phyloP scores from a whole-genome alignment of 2,797 vertebrate species.

The Gouania willdenowi region DNA sequence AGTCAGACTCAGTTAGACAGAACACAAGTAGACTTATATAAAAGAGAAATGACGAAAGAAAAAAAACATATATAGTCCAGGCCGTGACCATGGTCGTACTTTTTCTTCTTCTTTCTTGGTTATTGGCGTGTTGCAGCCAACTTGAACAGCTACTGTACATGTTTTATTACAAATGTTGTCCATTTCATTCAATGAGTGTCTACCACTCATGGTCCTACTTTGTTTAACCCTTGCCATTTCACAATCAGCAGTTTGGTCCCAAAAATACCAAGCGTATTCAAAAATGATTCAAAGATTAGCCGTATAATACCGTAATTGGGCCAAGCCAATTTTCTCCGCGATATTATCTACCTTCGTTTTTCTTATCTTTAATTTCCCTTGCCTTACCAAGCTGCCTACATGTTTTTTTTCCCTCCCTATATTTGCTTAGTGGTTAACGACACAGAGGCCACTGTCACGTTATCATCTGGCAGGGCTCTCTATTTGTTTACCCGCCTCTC shows the following conservation, averaged over 20 bases:
- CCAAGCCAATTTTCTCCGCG: conserved; percentile 18
- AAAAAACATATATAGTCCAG: no score
- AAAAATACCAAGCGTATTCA: no score
- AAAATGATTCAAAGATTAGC: no score
- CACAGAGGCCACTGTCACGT: conserved; percentile 31
- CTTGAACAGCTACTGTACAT: no score
- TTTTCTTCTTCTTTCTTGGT: no score
- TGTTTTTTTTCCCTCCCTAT: conserved; percentile 32
- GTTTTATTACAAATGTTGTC: no score
- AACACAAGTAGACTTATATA: not conserved
- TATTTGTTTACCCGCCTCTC: conserved; percentile 49
- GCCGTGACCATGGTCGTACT: no score
- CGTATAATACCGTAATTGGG: conserved; percentile 32
- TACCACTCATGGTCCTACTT: no score
- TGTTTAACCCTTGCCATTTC: no score
- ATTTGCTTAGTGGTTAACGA: conserved; percentile 60
- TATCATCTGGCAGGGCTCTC: conserved; percentile 35
- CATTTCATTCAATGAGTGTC: no score
- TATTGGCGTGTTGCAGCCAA: no score
- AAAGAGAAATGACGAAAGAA: not conserved
- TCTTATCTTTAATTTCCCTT: conserved; percentile 22
- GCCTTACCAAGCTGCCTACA: conserved; percentile 12
- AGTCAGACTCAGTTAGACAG: conserved; percentile 16
- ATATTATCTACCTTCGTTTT: conserved; percentile 19
- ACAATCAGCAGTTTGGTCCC: no score